Evolutionary conservation across 2,113 vertebrate species (phyloP).

Genomic region (Tachuris rubrigastra): DNA sequence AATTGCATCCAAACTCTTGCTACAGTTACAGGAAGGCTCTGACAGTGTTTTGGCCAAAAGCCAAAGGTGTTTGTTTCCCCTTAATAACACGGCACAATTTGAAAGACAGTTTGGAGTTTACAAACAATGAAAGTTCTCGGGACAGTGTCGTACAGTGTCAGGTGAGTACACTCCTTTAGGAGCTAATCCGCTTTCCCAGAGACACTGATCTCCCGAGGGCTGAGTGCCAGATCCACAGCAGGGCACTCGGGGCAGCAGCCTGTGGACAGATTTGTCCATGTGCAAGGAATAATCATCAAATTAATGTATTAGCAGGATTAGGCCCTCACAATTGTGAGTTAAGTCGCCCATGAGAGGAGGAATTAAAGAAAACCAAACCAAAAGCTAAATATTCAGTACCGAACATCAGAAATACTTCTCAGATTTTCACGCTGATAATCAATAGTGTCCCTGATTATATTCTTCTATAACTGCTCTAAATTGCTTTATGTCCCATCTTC

Average conservation of each 20-base stretch:
- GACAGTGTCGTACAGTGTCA: not conserved
- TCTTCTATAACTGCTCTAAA: not conserved
- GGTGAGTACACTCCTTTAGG: not conserved
- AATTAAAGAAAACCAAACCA: not conserved
- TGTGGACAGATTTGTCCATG: not conserved
- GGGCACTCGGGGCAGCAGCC: not conserved
- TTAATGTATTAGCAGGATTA: not conserved
- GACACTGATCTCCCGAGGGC: not conserved
- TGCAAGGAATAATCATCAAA: not conserved
- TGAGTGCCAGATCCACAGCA: not conserved
- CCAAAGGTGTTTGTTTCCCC: not conserved
- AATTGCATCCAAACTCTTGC: not conserved
- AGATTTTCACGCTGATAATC: not conserved
- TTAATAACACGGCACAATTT: not conserved
- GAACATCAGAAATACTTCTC: not conserved
- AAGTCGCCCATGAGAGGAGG: not conserved
- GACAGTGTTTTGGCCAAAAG: not conserved
- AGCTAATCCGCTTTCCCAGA: not conserved
- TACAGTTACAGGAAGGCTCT: not conserved
- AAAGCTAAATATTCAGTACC: not conserved
- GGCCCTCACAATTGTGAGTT: not conserved
- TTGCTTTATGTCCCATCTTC: not conserved
- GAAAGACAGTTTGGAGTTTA: not conserved
- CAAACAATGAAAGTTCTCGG: not conserved
- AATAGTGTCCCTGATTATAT: not conserved